Base-by-base conservation (phyloP, 2,888 invertebrate genomes). In the Molanna angustata region DNA sequence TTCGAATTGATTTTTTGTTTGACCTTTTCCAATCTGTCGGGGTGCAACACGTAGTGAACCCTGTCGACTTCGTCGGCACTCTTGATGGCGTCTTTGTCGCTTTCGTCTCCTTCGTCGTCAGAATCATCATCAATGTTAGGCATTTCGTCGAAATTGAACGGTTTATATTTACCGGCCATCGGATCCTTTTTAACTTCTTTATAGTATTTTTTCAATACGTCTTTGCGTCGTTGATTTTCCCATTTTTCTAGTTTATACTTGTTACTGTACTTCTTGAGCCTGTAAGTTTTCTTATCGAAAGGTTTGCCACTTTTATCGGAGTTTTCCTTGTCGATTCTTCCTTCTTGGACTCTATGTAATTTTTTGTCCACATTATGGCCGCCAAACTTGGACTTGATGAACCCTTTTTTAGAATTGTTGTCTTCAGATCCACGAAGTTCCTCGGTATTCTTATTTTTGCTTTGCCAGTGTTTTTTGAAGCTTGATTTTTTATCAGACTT, bases 161-260 rank as follows among this genome's bases (percentile, higher is more conserved):
- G 72, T 60, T 77, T 79, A 31, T 79, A 74, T 6, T 73, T 70
- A 0, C 73, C 73, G 11, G 64, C 44, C 1, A 64, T 56, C 1
- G 74, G 65, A 42, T 80, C 80, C 60, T 74, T 74, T 60, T 76
- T 73, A 0, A 80, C 62, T 39, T 80, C 77, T 62, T 80, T 83
- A 43, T 80, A 75, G 62, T 82, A 83, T 54, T 76, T 71, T 21
- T 75, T 71, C 4, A 83, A 62, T 32, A 83, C 66, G 41, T 71
- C 71, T 59, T 81, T 82, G 63, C 82, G 84, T 16, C 83, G 72
- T 57, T 76, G 78, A 44, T 84, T 81, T 61, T 86, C 82, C 83
- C 84, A 86, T 65, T 85, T 79, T 31, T 84, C 75, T 16, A 86
- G 69, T 68, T 84, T 85, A 57, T 81, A 83, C 63, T 85, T 85